phyloP scores from a whole-genome alignment of 2,888 invertebrate species.

The Napeogenes inachia region DNA sequence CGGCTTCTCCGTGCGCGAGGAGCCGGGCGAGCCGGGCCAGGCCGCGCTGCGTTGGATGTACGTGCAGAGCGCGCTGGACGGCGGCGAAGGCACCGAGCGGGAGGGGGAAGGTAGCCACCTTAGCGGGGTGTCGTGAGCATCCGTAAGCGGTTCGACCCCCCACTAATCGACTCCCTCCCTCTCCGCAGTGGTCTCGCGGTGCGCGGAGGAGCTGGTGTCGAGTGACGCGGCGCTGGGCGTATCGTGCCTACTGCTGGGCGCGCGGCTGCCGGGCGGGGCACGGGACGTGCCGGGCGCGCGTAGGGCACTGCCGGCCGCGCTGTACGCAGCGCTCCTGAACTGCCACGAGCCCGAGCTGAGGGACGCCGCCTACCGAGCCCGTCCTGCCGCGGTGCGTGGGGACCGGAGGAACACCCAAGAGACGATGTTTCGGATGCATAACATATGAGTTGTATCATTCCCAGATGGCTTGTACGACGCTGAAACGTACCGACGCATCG shows the following conservation, averaged over 20 bases:
- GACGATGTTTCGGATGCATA: too few species aligned
- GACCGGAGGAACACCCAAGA: too few species aligned
- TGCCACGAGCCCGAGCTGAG: conserved; percentile 45
- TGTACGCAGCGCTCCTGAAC: conserved; percentile 54
- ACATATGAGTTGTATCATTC: not conserved
- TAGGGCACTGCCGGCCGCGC: conserved; percentile 43
- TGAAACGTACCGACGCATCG: conserved; percentile 41
- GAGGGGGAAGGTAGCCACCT: conserved; percentile 43
- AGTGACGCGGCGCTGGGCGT: conserved; percentile 56
- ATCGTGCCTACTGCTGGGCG: conserved; percentile 46
- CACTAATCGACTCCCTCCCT: too few species aligned
- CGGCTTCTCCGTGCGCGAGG: conserved; percentile 48
- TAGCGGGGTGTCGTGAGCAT: too few species aligned
- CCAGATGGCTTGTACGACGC: conserved; percentile 54
- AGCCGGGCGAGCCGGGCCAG: conserved; percentile 32
- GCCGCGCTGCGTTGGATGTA: conserved; percentile 56
- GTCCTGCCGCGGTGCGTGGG: conserved; percentile 37
- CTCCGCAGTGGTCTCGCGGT: conserved; percentile 52
- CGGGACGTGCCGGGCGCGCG: conserved; percentile 29
- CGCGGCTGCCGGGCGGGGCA: conserved; percentile 19
- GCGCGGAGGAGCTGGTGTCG: conserved; percentile 53
- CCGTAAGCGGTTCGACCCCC: too few species aligned
- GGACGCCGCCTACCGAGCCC: conserved; percentile 54
- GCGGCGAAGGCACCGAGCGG: conserved; percentile 34
- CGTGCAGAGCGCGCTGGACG: conserved; percentile 49